Conservation (phyloP, 2,113 vertebrate species). For the Mirza zaza region DNA sequence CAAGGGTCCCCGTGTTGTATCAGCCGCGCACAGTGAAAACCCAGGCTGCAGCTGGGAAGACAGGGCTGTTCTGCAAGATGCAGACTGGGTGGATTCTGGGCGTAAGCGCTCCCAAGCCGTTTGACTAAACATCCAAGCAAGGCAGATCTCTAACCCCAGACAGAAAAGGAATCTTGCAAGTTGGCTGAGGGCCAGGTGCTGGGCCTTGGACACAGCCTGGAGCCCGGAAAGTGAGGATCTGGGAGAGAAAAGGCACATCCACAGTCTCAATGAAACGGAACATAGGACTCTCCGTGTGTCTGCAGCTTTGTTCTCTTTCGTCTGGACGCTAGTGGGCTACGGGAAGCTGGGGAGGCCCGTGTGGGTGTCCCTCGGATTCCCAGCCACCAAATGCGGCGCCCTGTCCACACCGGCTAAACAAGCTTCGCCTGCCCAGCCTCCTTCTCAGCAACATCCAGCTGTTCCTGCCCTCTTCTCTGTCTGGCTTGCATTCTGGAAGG, state of each 20-base stretch:
- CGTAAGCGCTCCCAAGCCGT: neutral
- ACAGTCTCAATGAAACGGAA: neutral
- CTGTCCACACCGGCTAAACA: neutral
- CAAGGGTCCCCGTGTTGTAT: neutral
- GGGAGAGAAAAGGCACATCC: neutral
- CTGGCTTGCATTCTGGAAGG: neutral
- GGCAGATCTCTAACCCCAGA: neutral
- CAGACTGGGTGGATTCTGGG: neutral
- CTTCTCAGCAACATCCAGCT: accelerated
- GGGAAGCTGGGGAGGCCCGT: neutral
- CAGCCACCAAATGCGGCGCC: neutral
- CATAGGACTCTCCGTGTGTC: neutral
- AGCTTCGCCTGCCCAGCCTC: too few species aligned
- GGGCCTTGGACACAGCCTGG: neutral
- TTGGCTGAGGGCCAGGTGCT: neutral
- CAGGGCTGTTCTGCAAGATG: neutral
- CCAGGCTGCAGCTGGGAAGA: neutral
- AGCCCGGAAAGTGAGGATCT: neutral
- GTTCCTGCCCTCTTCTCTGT: neutral
- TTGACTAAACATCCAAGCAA: neutral
- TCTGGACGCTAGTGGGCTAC: neutral
- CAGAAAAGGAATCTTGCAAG: neutral
- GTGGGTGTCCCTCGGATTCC: neutral
- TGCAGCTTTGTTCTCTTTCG: neutral
- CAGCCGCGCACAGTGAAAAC: neutral